phyloP scores from a whole-genome alignment of 2,888 invertebrate species.

The Phortica magna region DNA sequence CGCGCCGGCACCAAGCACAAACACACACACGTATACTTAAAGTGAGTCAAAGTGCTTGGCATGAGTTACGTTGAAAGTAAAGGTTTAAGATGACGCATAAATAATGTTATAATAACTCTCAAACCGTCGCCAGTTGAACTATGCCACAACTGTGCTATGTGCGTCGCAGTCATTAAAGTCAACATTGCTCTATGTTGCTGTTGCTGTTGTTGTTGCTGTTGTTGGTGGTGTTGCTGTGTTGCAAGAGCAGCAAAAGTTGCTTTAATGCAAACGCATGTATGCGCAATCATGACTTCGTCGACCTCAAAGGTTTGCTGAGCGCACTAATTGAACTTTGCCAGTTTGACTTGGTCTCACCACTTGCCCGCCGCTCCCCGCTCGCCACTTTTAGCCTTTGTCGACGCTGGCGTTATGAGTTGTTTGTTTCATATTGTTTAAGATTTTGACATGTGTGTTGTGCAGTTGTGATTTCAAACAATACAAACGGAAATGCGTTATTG shows the following conservation, averaged over 20 bases:
- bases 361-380: too few relatives aligned
- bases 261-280: constrained; percentile 39
- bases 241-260: neutral
- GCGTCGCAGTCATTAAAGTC: too few relatives aligned
- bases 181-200: too few relatives aligned
- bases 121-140: neutral
- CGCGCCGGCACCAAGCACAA: neutral
- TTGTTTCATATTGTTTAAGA: neutral
- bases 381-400: too few relatives aligned
- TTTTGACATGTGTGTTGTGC: neutral
- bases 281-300: constrained; percentile 1
- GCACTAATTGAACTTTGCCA: neutral
- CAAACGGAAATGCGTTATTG: constrained; percentile 58
- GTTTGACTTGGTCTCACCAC: too few relatives aligned
- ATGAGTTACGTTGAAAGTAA: neutral
- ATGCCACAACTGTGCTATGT: too few relatives aligned
- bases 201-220: too few relatives aligned
- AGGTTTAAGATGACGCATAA: neutral
- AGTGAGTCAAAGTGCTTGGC: neutral
- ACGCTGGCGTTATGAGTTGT: too few relatives aligned
- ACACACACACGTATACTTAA: neutral
- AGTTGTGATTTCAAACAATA: constrained; percentile 45
- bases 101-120: constrained; percentile 16
- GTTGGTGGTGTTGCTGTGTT: neutral
- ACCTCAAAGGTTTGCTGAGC: neutral